phyloP scores from a whole-genome alignment of 2,888 invertebrate genomes.

The Ectobius pallidus region DNA sequence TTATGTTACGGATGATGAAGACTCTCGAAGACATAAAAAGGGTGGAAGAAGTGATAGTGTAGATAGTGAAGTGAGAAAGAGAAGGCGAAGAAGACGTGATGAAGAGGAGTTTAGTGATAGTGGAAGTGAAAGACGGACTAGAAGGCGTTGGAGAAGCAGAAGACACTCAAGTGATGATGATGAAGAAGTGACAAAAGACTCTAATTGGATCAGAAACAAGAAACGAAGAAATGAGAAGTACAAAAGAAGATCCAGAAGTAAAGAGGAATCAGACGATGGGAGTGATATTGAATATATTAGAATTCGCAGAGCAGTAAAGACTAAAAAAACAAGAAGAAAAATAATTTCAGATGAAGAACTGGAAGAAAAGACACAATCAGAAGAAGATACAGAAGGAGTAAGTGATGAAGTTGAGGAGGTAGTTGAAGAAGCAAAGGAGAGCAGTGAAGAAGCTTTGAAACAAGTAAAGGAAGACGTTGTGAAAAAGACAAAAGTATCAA shows the following conservation, averaged over 20 bases:
- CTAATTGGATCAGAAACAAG: background rate
- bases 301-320: slow-evolving; percentile 26
- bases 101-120: slow-evolving; percentile 23
- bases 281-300: slow-evolving; percentile 30
- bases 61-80: slow-evolving; percentile 25
- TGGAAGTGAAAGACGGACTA: slow-evolving; percentile 17
- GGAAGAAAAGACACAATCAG: slow-evolving; percentile 11
- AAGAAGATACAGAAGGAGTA: slow-evolving; percentile 25
- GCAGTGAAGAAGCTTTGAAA: slow-evolving; percentile 2
- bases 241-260: slow-evolving; percentile 19
- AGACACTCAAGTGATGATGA: slow-evolving; percentile 36
- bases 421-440: background rate
- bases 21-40: slow-evolving; percentile 44
- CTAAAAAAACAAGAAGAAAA: slow-evolving; percentile 30
- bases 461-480: too few species aligned
- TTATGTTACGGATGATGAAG: slow-evolving; percentile 44
- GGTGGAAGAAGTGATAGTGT: slow-evolving; percentile 37
- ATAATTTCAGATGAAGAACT: slow-evolving; percentile 25
- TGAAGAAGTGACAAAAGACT: slow-evolving; percentile 12
- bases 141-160: slow-evolving; percentile 41
- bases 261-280: slow-evolving; percentile 24
- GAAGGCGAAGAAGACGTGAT: slow-evolving; percentile 13
- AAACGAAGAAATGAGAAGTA: slow-evolving; percentile 24
- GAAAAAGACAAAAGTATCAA: too few species aligned
- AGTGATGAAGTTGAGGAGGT: slow-evolving; percentile 3